These are phyloP conservation scores for Probaryconus sp. DNA, from an alignment of 1,140 invertebrate genomes.

Conservation along the genomic window DNA sequence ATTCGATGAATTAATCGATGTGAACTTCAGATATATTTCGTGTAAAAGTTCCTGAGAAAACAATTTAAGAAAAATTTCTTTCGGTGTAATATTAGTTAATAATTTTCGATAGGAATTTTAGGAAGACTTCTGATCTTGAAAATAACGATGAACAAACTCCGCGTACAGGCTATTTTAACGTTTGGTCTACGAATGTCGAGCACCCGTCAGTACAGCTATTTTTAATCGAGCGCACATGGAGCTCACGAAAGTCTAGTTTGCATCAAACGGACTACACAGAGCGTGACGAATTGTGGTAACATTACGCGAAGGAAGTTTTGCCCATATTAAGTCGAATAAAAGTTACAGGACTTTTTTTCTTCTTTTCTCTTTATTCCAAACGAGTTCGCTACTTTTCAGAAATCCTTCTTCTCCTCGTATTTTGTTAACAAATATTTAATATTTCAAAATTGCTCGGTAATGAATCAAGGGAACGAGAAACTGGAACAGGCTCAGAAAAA, in stretches of 20 bases:
- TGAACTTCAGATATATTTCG: too few species aligned
- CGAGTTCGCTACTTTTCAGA: not conserved
- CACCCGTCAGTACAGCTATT: constrained; percentile 49
- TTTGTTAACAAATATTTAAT: too few species aligned
- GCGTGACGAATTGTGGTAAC: constrained; percentile 59
- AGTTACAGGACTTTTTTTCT: constrained; percentile 28
- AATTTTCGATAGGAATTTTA: too few species aligned
- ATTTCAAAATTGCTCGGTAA: too few species aligned
- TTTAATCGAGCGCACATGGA: constrained; percentile 61
- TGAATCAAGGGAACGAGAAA: too few species aligned
- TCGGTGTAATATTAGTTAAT: too few species aligned
- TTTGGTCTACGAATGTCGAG: constrained; percentile 51
- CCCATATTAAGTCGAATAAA: constrained; percentile 34
- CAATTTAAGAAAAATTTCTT: too few species aligned
- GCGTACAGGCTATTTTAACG: constrained; percentile 44
- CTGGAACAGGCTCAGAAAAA: too few species aligned
- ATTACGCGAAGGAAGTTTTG: constrained; percentile 53
- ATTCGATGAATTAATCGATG: too few species aligned
- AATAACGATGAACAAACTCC: constrained; percentile 1
- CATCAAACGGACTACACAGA: constrained; percentile 49
- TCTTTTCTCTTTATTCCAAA: too few species aligned
- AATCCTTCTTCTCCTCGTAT: too few species aligned
- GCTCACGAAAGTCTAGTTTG: constrained; percentile 51
- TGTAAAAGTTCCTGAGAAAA: too few species aligned
- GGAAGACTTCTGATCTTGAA: constrained; percentile 52